These are phyloP conservation scores for Prunella strophiata DNA, from an alignment of 2,797 vertebrate genomes.

Conservation along the genomic window DNA sequence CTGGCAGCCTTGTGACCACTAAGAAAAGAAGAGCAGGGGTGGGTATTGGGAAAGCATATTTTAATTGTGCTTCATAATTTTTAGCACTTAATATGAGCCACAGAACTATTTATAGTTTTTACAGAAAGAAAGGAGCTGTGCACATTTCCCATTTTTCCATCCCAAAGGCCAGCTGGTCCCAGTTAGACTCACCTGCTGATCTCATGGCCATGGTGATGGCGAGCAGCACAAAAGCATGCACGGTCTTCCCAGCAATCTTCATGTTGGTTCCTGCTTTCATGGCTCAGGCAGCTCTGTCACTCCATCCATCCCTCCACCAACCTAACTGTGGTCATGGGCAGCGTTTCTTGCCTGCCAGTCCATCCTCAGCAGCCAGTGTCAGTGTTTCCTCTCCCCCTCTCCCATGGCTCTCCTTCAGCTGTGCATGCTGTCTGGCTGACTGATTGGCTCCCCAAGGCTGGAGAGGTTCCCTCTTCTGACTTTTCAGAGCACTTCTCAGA, in stretches of 20 bases:
- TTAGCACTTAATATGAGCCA: not conserved
- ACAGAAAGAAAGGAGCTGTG: not conserved
- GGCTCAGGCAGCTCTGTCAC: not conserved
- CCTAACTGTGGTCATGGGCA: not conserved
- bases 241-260: slow-evolving; percentile 30
- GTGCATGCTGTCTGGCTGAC: not conserved
- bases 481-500: slow-evolving; percentile 63
- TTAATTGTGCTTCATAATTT: not conserved
- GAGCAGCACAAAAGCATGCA: slow-evolving; percentile 20
- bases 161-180: rapidly evolving
- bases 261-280: slow-evolving; percentile 51
- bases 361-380: not conserved
- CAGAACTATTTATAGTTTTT: not conserved
- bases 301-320: not conserved
- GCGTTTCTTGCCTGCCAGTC: not conserved
- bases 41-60: not conserved
- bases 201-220: not conserved
- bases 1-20: not conserved
- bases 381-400: not conserved
- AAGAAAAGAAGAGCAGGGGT: not conserved
- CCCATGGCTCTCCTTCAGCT: not conserved
- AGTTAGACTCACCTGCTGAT: slow-evolving; percentile 66
- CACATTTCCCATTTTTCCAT: not conserved
- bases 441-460: slow-evolving; percentile 51
- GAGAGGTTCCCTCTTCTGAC: slow-evolving; percentile 70